Conservation (phyloP, 2,113 vertebrate species). For the Notothenia rossii region DNA sequence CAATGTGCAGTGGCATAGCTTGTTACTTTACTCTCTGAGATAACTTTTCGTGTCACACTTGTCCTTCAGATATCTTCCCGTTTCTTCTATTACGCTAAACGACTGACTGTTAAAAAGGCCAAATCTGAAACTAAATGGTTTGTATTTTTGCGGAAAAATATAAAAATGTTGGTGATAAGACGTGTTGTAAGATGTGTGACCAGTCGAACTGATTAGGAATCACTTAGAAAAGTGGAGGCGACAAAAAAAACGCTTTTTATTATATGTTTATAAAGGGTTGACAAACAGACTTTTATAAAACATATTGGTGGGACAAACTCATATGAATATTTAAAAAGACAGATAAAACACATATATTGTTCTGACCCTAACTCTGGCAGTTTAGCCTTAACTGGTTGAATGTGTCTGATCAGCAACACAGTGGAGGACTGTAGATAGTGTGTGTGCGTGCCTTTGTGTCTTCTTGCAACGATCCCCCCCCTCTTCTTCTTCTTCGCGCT, state of each 20-base stretch:
- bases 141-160: neutral
- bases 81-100: too few relatives aligned
- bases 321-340: too few relatives aligned
- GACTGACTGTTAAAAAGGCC: too few relatives aligned
- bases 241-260: neutral
- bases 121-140: too few relatives aligned
- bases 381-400: too few relatives aligned
- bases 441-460: conserved; percentile 65
- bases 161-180: neutral
- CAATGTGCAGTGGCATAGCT: neutral
- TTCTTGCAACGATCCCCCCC: conserved; percentile 30
- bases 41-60: neutral
- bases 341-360: too few relatives aligned
- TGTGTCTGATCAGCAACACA: conserved; percentile 3
- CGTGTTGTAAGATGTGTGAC: neutral
- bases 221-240: neutral
- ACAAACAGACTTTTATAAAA: neutral
- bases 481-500: conserved; percentile 18
- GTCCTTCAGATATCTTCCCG: neutral
- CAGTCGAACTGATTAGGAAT: neutral
- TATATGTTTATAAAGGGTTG: neutral
- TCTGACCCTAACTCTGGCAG: too few relatives aligned
- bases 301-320: too few relatives aligned
- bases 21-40: neutral
- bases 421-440: conserved; percentile 37